Base-by-base conservation (phyloP, 2,113 vertebrate genomes). In the Ailurus styani region DNA sequence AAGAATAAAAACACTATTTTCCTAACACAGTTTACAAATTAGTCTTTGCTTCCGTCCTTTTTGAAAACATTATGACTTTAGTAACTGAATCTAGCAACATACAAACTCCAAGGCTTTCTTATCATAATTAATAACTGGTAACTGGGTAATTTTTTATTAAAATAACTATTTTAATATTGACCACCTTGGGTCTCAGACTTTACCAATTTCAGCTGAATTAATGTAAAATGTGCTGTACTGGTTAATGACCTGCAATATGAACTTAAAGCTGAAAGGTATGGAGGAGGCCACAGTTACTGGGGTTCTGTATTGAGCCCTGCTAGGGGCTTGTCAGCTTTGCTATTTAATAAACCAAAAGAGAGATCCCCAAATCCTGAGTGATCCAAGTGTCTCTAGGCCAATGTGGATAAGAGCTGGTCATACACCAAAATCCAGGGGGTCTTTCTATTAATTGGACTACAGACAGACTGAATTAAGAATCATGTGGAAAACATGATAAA, bases 21-120 rank as follows among this genome's bases (percentile, higher is more conserved):
- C 47, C 60, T 7, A 52, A n/a, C 42, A 52, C 50, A 25, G 95
- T 45, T 94, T 86, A 89, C 27, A 72, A 89, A 86, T 60, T 64
- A 79, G 14, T 70, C 57, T 91, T 86, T 95, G 50, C 72, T 88
- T 85, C 55, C 45, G 18, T 92, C 21, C 37, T 90, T 21, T 93
- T 52, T 92, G 81, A 96, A 95, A 95, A 68, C 64, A 94, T 40
- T 34, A 55, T 13, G 11, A 87, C 42, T 87, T 90, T 66, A 75
- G 34, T 70, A 75, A 72, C 9, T 55, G 66, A 68, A 90, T 68
- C 40, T 70, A 54, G 18, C 8, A 72, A 13, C 93, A 84, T 2
- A 81, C 27, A 88, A 81, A 95, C 45, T 78, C 42, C 42, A n/a
- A 47, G n/a, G 47, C 13, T 95, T 97, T 95, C 27, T 90, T 23